phyloP scores from a whole-genome alignment of 1,140 invertebrate species.

The Drosophila lowei region DNA sequence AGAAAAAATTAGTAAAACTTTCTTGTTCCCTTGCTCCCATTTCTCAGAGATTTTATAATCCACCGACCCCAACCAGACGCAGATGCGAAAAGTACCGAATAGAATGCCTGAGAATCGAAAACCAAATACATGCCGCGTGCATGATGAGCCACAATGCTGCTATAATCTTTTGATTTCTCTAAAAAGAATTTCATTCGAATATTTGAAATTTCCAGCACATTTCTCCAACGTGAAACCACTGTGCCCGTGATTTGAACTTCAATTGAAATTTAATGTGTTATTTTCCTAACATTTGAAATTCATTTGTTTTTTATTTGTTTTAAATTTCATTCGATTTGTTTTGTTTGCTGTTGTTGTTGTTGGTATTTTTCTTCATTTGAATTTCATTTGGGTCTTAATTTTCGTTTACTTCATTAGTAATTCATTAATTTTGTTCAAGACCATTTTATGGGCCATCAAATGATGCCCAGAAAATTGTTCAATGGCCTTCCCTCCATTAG shows the following conservation, averaged over 20 bases:
- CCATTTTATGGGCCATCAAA: constrained; percentile 58
- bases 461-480: constrained; percentile 54
- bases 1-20: no score
- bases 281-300: constrained; percentile 10
- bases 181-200: no score
- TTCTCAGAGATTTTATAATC: not conserved
- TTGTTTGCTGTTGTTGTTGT: not conserved
- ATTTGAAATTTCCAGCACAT: no score
- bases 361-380: constrained; percentile 15
- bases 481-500: constrained; percentile 26
- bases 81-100: no score
- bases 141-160: no score
- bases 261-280: constrained; percentile 26
- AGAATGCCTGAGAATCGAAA: no score
- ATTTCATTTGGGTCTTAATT: constrained; percentile 22
- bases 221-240: not conserved
- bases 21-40: no score
- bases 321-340: constrained; percentile 5
- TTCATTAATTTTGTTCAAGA: constrained; percentile 67
- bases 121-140: no score
- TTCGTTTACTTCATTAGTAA: constrained; percentile 31
- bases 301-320: constrained; percentile 27
- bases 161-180: no score
- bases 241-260: constrained; percentile 3
- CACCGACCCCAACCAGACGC: no score